Percentiles rank a stretch among this genome's conserved stretches.
phyloP scores from a whole-genome alignment of 92 coral and sea anemone genomes.

The Chrysogorgia sp. region DNA sequence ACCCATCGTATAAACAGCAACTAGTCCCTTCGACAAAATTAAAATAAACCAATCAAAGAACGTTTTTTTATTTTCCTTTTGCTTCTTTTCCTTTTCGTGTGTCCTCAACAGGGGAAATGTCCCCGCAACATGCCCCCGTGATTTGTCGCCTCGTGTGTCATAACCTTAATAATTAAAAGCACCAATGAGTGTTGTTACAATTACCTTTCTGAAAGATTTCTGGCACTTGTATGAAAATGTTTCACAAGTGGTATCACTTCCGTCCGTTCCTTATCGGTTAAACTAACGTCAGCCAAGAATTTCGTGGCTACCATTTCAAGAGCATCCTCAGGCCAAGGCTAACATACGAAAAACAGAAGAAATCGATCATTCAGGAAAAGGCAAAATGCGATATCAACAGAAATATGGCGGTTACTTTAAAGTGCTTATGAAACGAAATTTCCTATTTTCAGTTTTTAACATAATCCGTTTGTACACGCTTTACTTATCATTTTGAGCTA shows the following conservation, averaged over 20 bases:
- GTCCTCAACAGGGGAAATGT: no score
- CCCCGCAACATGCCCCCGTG: not conserved
- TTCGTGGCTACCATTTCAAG: conserved; percentile 98
- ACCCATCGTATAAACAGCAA: no score
- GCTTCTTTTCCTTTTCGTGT: no score
- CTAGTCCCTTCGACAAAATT: no score
- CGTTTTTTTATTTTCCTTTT: no score
- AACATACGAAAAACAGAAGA: not conserved
- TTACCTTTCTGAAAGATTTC: conserved; percentile 96
- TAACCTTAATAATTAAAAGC: not conserved
- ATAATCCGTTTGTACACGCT: no score
- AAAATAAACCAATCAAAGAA: no score
- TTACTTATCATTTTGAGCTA: no score
- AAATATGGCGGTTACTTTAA: no score
- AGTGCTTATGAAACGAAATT: no score
- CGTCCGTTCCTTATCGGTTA: conserved; percentile 88
- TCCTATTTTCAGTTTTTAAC: no score
- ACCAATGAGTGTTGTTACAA: not conserved
- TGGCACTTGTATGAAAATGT: conserved; percentile 94
- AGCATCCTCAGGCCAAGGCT: conserved; percentile 99
- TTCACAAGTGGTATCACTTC: conserved; percentile 91
- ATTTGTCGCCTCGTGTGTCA: not conserved
- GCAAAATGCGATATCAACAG: no score
- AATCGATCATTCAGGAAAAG: not conserved
- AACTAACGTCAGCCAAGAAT: conserved; percentile 84